Conservation (phyloP, 2,797 vertebrate genomes). For the Anniella stebbinsi region DNA sequence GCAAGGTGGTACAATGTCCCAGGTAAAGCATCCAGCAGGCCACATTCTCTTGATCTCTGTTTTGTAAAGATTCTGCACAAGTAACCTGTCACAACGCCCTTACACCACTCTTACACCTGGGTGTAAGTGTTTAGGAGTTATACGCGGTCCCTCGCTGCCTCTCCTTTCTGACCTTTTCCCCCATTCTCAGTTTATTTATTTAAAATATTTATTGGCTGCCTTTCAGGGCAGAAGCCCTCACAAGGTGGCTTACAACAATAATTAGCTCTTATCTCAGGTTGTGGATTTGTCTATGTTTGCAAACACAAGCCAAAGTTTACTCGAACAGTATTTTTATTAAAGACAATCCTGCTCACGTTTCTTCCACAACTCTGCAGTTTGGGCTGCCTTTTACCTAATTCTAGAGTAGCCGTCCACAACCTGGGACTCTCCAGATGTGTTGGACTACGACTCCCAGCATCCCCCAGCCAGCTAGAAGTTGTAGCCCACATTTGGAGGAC, state of each 20-base stretch:
- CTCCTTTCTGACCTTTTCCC: no score
- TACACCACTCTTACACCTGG: background rate
- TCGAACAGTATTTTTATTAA: slow-evolving; percentile 53
- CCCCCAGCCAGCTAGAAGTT: no score
- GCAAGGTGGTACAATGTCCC: slow-evolving; percentile 96
- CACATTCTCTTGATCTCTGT: no score
- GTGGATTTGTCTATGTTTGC: background rate
- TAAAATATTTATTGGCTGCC: no score
- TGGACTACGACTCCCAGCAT: no score
- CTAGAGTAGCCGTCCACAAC: no score
- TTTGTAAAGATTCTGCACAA: background rate
- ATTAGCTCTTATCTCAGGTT: background rate
- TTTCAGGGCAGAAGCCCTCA: background rate
- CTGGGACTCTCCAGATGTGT: no score
- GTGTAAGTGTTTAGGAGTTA: background rate
- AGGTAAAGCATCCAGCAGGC: slow-evolving; percentile 58
- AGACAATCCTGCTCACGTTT: background rate
- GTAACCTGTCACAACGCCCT: background rate
- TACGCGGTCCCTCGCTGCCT: background rate
- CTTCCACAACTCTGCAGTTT: slow-evolving; percentile 47
- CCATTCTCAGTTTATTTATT: background rate
- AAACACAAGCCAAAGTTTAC: background rate
- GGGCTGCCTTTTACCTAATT: slow-evolving; percentile 6
- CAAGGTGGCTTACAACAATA: background rate
- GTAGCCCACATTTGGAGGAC: no score